Percentiles rank a stretch among this genome's conserved stretches.
phyloP scores from a whole-genome alignment of 2,797 vertebrate genomes.

The Crocidura indochinensis region DNA sequence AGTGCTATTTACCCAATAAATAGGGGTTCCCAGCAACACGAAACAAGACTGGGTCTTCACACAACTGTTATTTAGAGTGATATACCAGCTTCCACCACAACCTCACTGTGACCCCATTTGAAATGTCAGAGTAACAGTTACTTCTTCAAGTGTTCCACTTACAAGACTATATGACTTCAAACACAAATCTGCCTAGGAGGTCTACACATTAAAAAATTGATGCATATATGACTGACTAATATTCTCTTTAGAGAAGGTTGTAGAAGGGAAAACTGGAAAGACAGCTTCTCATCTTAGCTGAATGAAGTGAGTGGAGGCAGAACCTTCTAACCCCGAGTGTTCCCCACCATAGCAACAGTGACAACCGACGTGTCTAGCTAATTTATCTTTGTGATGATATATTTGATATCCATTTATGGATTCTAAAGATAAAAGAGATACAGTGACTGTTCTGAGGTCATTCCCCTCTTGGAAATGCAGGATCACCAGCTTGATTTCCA shows the following conservation, averaged over 20 bases:
- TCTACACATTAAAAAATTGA: neutral
- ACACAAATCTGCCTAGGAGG: neutral
- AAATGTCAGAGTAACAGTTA: neutral
- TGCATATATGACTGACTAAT: neutral
- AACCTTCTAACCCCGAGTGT: too few relatives aligned
- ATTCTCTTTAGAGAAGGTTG: neutral
- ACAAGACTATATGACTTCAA: neutral
- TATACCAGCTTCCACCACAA: neutral
- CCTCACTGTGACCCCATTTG: accelerated
- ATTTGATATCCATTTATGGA: neutral
- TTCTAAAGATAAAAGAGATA: neutral
- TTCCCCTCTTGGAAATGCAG: neutral
- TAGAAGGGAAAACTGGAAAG: too few relatives aligned
- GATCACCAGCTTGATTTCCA: neutral
- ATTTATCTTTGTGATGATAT: neutral
- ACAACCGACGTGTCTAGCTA: too few relatives aligned
- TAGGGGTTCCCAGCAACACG: neutral
- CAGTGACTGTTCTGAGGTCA: neutral
- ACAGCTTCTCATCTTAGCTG: neutral
- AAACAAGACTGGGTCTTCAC: neutral
- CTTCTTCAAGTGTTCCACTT: conserved; percentile 14
- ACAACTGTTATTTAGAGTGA: neutral
- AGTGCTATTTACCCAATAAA: too few relatives aligned
- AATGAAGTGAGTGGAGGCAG: neutral
- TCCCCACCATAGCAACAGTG: neutral